phyloP scores from a whole-genome alignment of 2,113 vertebrate genomes.

The Orientallactaga bullata region DNA sequence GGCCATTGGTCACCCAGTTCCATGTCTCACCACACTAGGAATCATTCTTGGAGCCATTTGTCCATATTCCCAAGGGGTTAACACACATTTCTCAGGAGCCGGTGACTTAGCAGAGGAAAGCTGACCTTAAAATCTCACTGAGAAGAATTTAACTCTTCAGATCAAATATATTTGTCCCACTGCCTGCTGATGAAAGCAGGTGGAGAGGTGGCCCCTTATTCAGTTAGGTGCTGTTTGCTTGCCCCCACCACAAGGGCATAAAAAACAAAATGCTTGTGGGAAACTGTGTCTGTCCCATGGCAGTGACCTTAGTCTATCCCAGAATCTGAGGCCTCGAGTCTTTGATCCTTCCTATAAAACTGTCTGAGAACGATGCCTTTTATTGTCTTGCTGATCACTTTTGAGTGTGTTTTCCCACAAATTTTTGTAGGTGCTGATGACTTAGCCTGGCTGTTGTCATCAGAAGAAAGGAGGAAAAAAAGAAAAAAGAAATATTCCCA shows the following conservation, averaged over 20 bases:
- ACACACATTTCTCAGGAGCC: not conserved
- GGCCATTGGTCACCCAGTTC: not conserved
- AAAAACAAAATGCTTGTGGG: not conserved
- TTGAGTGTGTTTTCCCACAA: slow-evolving; percentile 53
- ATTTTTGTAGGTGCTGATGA: slow-evolving; percentile 16
- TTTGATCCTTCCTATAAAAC: slow-evolving; percentile 15
- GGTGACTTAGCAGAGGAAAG: not conserved
- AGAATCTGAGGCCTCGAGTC: not conserved
- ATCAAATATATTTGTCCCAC: slow-evolving; percentile 42
- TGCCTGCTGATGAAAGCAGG: slow-evolving; percentile 46
- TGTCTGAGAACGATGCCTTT: slow-evolving; percentile 20
- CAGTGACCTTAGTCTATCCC: not conserved
- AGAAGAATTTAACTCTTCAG: slow-evolving; percentile 48
- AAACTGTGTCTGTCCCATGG: not conserved
- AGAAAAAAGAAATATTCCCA: not conserved
- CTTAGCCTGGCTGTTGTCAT: slow-evolving; percentile 12
- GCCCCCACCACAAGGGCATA: not conserved
- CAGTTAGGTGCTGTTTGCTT: not conserved
- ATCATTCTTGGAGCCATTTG: not conserved
- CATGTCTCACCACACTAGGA: not conserved
- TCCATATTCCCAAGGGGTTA: not conserved
- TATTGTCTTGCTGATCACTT: slow-evolving; percentile 45
- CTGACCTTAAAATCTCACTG: slow-evolving; percentile 25
- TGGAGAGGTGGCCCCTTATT: not conserved
- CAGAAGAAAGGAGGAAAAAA: not conserved